Conservation (phyloP, 2,888 invertebrate species). For the Lasioglossum oenotherae region DNA sequence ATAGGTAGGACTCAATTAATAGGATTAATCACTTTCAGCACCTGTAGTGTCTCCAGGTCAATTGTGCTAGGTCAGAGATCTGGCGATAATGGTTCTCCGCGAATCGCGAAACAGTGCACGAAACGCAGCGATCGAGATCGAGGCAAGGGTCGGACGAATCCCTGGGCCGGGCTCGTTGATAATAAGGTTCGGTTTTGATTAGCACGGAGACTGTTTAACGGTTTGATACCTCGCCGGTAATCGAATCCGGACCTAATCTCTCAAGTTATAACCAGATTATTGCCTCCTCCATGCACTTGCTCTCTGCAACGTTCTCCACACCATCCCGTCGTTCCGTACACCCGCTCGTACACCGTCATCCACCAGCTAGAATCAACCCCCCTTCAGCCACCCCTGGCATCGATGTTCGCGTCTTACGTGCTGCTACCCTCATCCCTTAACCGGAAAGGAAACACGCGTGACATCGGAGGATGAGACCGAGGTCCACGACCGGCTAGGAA, state of each 20-base stretch:
- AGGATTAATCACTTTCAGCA: not conserved
- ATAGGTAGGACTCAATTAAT: not conserved
- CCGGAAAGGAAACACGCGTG: slow-evolving; percentile 5
- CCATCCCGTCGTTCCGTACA: slow-evolving; percentile 73
- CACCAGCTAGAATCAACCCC: not conserved
- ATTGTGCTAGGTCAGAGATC: not conserved
- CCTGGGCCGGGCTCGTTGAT: slow-evolving; percentile 77
- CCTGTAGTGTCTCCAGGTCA: not conserved
- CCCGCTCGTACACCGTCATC: slow-evolving; percentile 34
- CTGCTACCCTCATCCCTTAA: not conserved
- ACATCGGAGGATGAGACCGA: not conserved
- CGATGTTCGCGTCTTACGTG: slow-evolving; percentile 52
- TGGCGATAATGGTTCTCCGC: not conserved
- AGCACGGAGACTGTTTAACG: slow-evolving; percentile 85
- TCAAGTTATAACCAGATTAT: slow-evolving; percentile 85
- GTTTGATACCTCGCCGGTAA: slow-evolving; percentile 85
- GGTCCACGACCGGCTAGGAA: not conserved
- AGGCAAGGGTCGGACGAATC: slow-evolving; percentile 68
- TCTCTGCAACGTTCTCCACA: slow-evolving; percentile 77
- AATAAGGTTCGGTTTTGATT: slow-evolving; percentile 85
- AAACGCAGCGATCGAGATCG: slow-evolving; percentile 7
- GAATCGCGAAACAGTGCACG: not conserved
- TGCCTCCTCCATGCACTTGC: slow-evolving; percentile 84
- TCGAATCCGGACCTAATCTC: slow-evolving; percentile 85
- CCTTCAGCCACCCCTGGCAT: slow-evolving; percentile 14